These are phyloP conservation scores for Zophobas atratus DNA, from an alignment of 1,140 invertebrate genomes.

Conservation along the genomic window DNA sequence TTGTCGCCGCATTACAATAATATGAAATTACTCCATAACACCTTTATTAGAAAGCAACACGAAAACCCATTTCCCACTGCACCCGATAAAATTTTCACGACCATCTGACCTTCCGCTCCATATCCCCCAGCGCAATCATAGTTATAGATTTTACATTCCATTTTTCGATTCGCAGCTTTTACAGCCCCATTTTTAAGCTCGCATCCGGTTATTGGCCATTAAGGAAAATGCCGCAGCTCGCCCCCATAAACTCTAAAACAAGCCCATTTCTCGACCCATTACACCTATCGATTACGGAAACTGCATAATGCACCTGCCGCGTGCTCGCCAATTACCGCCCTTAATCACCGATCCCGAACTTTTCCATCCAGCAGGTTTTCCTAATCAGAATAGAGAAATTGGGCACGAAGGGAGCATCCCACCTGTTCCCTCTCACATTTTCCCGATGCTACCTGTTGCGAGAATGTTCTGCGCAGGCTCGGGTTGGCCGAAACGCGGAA, in stretches of 20 bases:
- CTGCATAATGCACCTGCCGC: too few relatives aligned
- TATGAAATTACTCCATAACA: too few relatives aligned
- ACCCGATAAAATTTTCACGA: too few relatives aligned
- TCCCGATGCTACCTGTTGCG: slow-evolving; percentile 50
- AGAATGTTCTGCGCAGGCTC: slow-evolving; percentile 23
- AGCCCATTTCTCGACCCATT: neutral
- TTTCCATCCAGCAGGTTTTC: too few relatives aligned
- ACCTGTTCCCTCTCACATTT: slow-evolving; percentile 38
- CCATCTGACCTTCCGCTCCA: too few relatives aligned
- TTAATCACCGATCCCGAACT: too few relatives aligned
- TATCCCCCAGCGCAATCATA: neutral
- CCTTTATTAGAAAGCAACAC: too few relatives aligned
- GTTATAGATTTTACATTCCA: slow-evolving; percentile 6
- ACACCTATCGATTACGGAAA: too few relatives aligned
- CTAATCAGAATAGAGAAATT: neutral
- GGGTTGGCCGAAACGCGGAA: slow-evolving; percentile 1
- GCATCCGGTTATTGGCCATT: slow-evolving; percentile 29
- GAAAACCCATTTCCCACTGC: too few relatives aligned
- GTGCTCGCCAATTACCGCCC: too few relatives aligned
- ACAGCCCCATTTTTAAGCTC: slow-evolving; percentile 18
- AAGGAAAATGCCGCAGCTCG: slow-evolving; percentile 14
- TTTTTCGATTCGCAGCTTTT: neutral
- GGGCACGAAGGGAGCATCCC: slow-evolving; percentile 29
- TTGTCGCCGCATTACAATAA: too few relatives aligned
- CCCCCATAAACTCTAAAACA: slow-evolving; percentile 2